phyloP scores from a whole-genome alignment of 1,140 invertebrate genomes.

The Vanessa tameamea region DNA sequence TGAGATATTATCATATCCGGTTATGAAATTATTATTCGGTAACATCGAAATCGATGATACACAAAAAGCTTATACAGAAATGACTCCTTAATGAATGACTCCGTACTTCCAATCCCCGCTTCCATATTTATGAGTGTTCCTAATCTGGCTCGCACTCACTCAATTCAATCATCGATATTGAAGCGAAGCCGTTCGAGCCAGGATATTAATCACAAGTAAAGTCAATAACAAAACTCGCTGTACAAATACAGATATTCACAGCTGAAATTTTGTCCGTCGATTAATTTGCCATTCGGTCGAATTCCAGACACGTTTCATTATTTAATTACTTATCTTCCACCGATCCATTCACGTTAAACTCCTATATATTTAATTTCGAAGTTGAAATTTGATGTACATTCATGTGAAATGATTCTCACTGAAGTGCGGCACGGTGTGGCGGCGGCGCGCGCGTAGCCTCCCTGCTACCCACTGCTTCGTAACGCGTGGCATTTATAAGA shows the following conservation, averaged over 20 bases:
- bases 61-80: constrained; percentile 3
- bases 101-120: background rate
- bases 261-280: background rate
- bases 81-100: constrained; percentile 8
- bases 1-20: background rate
- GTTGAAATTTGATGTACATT: too few species aligned
- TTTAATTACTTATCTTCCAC: background rate
- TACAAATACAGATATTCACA: background rate
- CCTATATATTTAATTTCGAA: too few species aligned
- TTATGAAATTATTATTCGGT: background rate
- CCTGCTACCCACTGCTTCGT: too few species aligned
- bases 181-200: constrained; percentile 11
- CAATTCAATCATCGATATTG: constrained; percentile 29
- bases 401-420: too few species aligned
- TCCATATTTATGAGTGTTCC: constrained; percentile 9
- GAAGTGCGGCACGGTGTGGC: too few species aligned
- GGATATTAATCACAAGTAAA: constrained; percentile 9
- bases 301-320: background rate
- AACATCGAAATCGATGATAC: background rate
- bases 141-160: constrained; percentile 18
- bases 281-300: background rate
- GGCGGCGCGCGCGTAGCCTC: too few species aligned
- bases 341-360: too few species aligned
- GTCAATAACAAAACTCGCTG: constrained; percentile 4
- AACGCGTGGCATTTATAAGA: too few species aligned